These are phyloP conservation scores for Scartelaos histophorus DNA, from an alignment of 2,113 vertebrate species.

Conservation along the genomic window DNA sequence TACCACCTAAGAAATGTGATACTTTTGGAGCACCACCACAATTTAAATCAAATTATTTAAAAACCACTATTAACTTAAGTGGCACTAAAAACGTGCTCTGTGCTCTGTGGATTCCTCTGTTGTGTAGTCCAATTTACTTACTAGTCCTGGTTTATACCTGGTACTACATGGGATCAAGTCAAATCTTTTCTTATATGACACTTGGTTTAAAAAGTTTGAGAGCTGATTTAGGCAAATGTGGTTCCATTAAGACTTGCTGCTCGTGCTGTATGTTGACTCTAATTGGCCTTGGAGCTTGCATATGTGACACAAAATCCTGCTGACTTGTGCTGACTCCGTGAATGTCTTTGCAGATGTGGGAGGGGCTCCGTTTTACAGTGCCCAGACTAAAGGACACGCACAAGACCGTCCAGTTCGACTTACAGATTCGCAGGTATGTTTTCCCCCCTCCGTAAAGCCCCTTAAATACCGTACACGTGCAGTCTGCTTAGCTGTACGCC, in stretches of 20 bases:
- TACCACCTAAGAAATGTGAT: no score
- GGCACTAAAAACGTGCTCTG: no score
- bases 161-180: not conserved
- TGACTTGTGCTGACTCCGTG: conserved; percentile 8
- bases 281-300: not conserved
- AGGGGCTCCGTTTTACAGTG: conserved; percentile 87
- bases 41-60: no score
- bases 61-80: no score
- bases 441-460: not conserved
- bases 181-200: not conserved
- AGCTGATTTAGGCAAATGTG: no score
- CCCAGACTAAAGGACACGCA: conserved; percentile 83
- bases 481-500: not conserved
- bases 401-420: conserved; percentile 86
- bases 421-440: conserved; percentile 89
- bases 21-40: no score
- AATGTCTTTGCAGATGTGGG: conserved; percentile 78
- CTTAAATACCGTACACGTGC: not conserved
- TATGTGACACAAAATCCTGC: not conserved
- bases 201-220: not conserved
- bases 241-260: not conserved
- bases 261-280: not conserved
- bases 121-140: no score
- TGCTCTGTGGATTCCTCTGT: no score
- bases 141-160: not conserved